phyloP scores from a whole-genome alignment of 2,888 invertebrate genomes.

The Hirtodrosophila trivittata region DNA sequence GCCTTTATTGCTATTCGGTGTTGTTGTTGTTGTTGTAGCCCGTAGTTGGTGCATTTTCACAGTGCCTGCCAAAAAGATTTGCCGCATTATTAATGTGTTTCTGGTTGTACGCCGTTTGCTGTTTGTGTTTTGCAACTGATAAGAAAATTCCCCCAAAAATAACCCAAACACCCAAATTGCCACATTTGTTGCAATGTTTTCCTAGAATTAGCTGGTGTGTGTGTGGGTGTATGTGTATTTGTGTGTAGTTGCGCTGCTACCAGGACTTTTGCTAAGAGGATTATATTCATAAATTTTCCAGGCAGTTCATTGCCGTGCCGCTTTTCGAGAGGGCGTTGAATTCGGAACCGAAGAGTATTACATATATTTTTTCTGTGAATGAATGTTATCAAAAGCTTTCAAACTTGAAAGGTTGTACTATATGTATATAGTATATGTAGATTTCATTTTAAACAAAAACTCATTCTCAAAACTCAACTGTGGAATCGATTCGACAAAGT shows the following conservation, averaged over 20 bases:
- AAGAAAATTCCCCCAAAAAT: constrained; percentile 61
- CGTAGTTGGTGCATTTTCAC: constrained; percentile 65
- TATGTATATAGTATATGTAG: too few relatives aligned
- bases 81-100: constrained; percentile 58
- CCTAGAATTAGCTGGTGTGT: constrained; percentile 13
- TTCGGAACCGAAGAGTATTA: too few relatives aligned
- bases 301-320: constrained; percentile 12
- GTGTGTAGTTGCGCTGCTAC: constrained; percentile 20
- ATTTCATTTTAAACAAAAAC: too few relatives aligned
- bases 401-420: too few relatives aligned
- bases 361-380: too few relatives aligned
- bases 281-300: constrained; percentile 77
- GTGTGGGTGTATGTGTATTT: not conserved
- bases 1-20: constrained; percentile 30
- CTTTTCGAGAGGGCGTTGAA: not conserved
- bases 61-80: constrained; percentile 68
- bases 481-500: too few relatives aligned
- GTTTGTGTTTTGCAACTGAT: constrained; percentile 76
- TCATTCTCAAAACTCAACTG: too few relatives aligned
- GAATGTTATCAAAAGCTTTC: too few relatives aligned
- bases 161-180: constrained; percentile 66
- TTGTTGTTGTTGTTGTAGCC: constrained; percentile 26
- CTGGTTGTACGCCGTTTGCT: constrained; percentile 25
- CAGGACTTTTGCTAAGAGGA: constrained; percentile 68
- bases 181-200: constrained; percentile 35